Evolutionary conservation across 2,797 vertebrate species (phyloP).

Genomic region (Rallus crepitans): DNA sequence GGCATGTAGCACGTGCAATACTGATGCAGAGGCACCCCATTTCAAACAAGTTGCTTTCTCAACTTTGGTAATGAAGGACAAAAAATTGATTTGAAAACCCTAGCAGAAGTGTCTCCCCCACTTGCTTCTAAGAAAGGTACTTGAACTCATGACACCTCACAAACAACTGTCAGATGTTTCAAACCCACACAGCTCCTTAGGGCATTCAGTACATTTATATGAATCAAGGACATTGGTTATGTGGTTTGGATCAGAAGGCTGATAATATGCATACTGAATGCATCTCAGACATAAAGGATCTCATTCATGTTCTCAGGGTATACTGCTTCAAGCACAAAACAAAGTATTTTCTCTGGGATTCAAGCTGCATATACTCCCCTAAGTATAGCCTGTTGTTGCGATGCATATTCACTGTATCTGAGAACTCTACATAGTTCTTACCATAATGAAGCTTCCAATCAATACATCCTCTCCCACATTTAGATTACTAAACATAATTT

Average conservation of each 20-base stretch:
- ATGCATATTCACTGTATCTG: background rate
- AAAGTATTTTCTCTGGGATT: conserved; percentile 50
- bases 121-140: conserved; percentile 39
- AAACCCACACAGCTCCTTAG: conserved; percentile 59
- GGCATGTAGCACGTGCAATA: background rate
- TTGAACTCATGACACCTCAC: conserved; percentile 48
- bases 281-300: conserved; percentile 61
- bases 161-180: conserved; percentile 68
- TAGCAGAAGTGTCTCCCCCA: background rate
- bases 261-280: conserved; percentile 69
- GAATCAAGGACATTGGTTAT: conserved; percentile 72
- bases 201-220: conserved; percentile 59
- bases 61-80: conserved; percentile 52
- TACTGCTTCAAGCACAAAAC: conserved; percentile 56
- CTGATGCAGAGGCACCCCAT: background rate
- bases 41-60: conserved; percentile 40
- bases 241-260: conserved; percentile 66
- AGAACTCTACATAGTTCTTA: background rate
- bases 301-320: conserved; percentile 48
- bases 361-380: background rate
- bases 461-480: background rate
- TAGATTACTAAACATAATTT: background rate
- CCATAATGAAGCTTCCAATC: background rate
- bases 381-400: background rate
- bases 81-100: conserved; percentile 51